Conservation (phyloP, 2,888 invertebrate species). For the Bombylius major region DNA sequence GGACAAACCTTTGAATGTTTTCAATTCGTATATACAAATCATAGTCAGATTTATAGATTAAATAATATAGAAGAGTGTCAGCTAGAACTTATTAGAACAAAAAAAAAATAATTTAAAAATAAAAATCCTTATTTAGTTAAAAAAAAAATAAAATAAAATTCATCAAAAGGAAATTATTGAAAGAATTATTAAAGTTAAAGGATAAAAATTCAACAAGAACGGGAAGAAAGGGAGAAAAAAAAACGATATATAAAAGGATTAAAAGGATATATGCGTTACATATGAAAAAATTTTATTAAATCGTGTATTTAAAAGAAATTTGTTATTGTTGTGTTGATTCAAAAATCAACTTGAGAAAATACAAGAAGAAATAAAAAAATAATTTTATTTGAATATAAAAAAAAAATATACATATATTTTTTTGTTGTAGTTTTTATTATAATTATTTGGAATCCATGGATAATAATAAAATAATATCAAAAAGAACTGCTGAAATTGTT, state of each 20-base stretch:
- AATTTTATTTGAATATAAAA: conserved; percentile 2
- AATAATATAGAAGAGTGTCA: conserved; percentile 5
- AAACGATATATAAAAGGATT: no score
- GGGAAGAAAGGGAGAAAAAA: no score
- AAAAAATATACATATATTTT: no score
- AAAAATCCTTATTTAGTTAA: no score
- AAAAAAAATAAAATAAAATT: conserved; percentile 10
- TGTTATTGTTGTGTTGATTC: conserved; percentile 5
- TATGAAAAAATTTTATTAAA: no score
- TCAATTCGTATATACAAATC: conserved; percentile 1
- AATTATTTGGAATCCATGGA: conserved; percentile 6
- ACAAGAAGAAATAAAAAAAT: conserved; percentile 13
- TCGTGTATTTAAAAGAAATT: no score
- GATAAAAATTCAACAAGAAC: no score
- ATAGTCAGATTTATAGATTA: conserved; percentile 1
- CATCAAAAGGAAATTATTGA: conserved; percentile 3
- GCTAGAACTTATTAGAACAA: not conserved
- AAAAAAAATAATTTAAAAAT: no score
- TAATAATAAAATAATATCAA: conserved; percentile 4
- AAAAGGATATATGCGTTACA: no score
- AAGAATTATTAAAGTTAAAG: no score
- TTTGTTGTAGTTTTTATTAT: not conserved
- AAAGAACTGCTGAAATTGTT: conserved; percentile 7
- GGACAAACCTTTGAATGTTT: conserved; percentile 7
- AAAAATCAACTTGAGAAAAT: conserved; percentile 13